Base-by-base conservation (phyloP, 2,888 invertebrate genomes). In the Norana najaformis region DNA sequence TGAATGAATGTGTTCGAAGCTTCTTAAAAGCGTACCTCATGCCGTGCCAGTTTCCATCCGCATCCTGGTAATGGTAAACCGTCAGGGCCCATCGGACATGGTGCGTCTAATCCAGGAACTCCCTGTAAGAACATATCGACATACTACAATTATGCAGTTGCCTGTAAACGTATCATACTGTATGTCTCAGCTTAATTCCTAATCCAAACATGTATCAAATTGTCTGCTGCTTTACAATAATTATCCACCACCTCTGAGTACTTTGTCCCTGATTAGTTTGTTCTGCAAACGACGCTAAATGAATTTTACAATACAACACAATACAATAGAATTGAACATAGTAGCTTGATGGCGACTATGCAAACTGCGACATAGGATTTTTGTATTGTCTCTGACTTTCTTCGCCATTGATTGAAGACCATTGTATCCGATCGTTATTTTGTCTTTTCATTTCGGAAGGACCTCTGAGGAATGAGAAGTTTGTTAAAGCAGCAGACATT, bases 61-160 rank as follows among this genome's bases (percentile, higher is more conserved):
- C 99, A 99, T 93, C 98, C 98, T 90, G 98, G 98, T 93, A 99
- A 95, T 92, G 99, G 99, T 94, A 99, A 96, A 91, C 99, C 99
- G 95, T 99, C 98, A 89, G 97, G 96, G 90, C 98, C 99, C 91
- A 98, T 96, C 92, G 99, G 99, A 96, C 99, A 99, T n/a, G 99
- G 99, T 88, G 99, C 99, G 95, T 99, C 99, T 93, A 99, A 96
- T 69, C 99, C 99, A 82, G 98, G 99, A 92, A 98, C 98, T 93
- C 99, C 99, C 96, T 95, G 92, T 38, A 89, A 36, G 34, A 38
- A 82, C 38, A 89, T 14, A 18, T n/a, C 30, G 13, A 69, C 39
- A 30, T 8, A 34, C 30, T 41, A 88, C 14, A 82, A 89, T 0
- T 23, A 38, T 23, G 3, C 36, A 89, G 6, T 18, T 69, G 34